A percentile compares a stretch with the other conserved stretches of the same genome.
These are phyloP conservation scores for Chorisops tibialis DNA, from an alignment of 2,888 invertebrate genomes.

Conservation along the genomic window DNA sequence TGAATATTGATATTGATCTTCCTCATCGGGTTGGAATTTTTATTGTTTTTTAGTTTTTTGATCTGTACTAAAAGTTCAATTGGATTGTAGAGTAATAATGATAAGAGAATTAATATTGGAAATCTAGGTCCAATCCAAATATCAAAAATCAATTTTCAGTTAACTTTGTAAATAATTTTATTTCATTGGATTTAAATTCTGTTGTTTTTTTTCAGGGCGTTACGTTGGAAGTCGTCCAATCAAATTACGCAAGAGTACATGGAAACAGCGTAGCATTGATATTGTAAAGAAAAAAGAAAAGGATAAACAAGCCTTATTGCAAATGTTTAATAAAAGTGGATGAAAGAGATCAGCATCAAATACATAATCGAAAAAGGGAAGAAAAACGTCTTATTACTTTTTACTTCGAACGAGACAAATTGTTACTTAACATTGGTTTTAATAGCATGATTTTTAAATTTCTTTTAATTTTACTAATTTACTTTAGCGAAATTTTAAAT, in stretches of 20 bases:
- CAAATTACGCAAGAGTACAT: constrained; percentile 93
- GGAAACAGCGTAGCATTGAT: constrained; percentile 91
- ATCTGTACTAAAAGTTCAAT: neutral
- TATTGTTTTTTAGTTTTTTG: too few relatives aligned
- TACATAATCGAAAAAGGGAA: too few relatives aligned
- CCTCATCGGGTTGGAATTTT: too few relatives aligned
- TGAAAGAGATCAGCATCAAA: neutral
- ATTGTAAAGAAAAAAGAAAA: constrained; percentile 93
- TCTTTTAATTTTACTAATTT: too few relatives aligned
- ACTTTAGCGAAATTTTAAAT: too few relatives aligned
- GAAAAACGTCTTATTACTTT: too few relatives aligned
- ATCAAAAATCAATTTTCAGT: neutral
- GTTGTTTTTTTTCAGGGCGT: constrained; percentile 66
- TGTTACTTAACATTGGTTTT: too few relatives aligned
- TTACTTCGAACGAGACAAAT: too few relatives aligned
- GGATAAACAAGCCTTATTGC: constrained; percentile 81
- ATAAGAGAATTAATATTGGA: too few relatives aligned
- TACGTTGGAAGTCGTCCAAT: constrained; percentile 99
- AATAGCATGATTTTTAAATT: too few relatives aligned
- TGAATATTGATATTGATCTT: too few relatives aligned
- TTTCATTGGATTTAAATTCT: constrained; percentile 24
- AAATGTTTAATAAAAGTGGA: constrained; percentile 46
- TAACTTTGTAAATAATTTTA: neutral
- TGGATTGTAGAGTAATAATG: neutral
- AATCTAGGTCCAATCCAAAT: neutral